Evolutionary conservation across 2,797 vertebrate species (phyloP).

Genomic region (Ispidina picta): DNA sequence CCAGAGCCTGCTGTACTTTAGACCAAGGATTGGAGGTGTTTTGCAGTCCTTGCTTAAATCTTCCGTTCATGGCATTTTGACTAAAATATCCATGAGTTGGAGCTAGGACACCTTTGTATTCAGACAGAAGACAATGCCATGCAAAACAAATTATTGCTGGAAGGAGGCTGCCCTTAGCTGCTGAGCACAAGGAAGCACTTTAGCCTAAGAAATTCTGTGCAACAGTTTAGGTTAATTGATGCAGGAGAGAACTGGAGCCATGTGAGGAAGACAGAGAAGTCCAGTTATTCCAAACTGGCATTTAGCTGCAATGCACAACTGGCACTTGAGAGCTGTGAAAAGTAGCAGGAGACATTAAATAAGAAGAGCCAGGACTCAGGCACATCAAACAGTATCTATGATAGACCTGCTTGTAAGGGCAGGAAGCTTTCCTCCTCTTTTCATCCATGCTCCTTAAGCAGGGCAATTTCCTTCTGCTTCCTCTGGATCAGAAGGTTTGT

Average conservation of each 20-base stretch:
- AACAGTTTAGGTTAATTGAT: neutral
- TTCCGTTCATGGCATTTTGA: neutral
- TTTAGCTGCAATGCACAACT: neutral
- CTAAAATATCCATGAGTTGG: neutral
- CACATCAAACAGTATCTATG: conserved; percentile 1
- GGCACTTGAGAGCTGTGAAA: conserved; percentile 20
- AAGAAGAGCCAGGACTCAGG: neutral
- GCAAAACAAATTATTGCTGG: neutral
- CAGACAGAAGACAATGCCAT: fast-evolving
- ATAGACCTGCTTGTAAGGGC: neutral
- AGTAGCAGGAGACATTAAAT: neutral
- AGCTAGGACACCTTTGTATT: neutral
- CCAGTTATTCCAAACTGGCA: neutral
- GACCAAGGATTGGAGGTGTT: neutral
- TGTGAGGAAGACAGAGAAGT: neutral
- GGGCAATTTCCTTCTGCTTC: conserved; percentile 39
- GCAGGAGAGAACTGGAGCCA: neutral
- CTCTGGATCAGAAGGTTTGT: neutral
- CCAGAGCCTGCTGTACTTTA: neutral
- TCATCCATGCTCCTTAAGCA: neutral
- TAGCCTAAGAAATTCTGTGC: neutral
- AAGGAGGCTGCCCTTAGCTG: neutral
- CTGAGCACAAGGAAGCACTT: neutral
- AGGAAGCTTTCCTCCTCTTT: conserved; percentile 18
- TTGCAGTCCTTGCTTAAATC: neutral